Conservation (phyloP, 2,113 vertebrate genomes). For the Lagopus leucura region DNA sequence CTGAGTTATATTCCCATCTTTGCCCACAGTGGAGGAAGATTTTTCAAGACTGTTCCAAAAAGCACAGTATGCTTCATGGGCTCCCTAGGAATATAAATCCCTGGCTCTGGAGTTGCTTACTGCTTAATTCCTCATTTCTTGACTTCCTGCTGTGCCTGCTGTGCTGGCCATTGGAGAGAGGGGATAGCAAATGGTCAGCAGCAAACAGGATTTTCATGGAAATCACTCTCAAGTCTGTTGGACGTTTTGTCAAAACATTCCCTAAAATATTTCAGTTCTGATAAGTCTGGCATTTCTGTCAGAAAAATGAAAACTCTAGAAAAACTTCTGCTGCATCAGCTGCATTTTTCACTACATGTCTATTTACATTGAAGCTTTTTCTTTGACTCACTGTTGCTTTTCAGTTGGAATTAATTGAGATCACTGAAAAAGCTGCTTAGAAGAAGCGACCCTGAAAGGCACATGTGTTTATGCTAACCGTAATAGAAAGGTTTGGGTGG, state of each 20-base stretch:
- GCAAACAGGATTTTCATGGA: neutral
- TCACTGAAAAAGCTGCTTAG: neutral
- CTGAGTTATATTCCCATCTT: neutral
- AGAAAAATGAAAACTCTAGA: neutral
- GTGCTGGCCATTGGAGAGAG: neutral
- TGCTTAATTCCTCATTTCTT: neutral
- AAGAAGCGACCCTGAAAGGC: neutral
- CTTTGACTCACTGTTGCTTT: constrained; percentile 11
- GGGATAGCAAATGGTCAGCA: neutral
- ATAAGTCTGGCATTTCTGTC: neutral
- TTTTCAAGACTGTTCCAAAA: neutral
- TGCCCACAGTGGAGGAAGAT: neutral
- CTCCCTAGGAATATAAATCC: neutral
- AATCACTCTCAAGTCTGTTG: neutral
- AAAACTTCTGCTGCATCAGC: neutral
- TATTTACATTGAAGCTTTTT: neutral
- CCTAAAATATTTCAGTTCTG: constrained; percentile 1
- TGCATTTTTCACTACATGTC: neutral
- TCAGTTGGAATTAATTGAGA: neutral
- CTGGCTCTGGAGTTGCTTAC: neutral
- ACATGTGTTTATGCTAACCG: accelerated
- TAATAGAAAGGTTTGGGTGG: neutral
- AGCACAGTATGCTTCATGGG: neutral
- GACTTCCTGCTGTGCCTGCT: accelerated
- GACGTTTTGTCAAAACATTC: neutral